phyloP scores from a whole-genome alignment of 1,140 invertebrate species.

The Caenorhabditis briggsae region DNA sequence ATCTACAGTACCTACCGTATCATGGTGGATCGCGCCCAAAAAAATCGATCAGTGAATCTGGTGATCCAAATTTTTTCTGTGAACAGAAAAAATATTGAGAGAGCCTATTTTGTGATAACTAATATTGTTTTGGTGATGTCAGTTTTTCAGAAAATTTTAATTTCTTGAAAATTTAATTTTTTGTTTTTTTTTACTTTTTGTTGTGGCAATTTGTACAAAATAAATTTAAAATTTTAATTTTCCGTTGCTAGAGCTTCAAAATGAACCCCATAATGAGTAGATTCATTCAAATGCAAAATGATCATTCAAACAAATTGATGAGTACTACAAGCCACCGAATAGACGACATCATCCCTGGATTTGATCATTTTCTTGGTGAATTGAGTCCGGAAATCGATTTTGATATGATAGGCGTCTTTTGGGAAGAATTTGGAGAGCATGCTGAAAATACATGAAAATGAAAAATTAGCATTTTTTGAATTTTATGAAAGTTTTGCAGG shows the following conservation, averaged over 20 bases:
- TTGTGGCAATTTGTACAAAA: too few relatives aligned
- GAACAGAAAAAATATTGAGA: neutral
- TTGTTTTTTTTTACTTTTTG: too few relatives aligned
- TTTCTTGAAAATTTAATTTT: too few relatives aligned
- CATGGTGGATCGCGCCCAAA: slow-evolving; percentile 5
- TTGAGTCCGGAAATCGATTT: neutral
- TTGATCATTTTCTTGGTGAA: neutral
- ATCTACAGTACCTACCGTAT: slow-evolving; percentile 47
- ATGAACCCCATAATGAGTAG: too few relatives aligned
- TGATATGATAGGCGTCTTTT: neutral
- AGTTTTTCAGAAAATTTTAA: neutral
- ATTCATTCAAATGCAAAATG: neutral
- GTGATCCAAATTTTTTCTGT: slow-evolving; percentile 9
- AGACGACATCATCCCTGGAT: neutral
- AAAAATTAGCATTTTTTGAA: neutral
- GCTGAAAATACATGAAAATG: neutral
- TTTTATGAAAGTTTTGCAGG: neutral
- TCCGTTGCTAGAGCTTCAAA: too few relatives aligned
- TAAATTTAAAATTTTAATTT: too few relatives aligned
- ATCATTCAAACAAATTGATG: slow-evolving; percentile 17
- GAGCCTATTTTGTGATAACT: slow-evolving; percentile 30
- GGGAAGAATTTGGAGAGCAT: neutral
- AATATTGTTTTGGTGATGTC: slow-evolving; percentile 30
- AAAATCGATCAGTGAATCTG: neutral
- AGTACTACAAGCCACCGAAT: neutral